Conservation (phyloP, 2,888 invertebrate species). For the Microplitis manilae region DNA sequence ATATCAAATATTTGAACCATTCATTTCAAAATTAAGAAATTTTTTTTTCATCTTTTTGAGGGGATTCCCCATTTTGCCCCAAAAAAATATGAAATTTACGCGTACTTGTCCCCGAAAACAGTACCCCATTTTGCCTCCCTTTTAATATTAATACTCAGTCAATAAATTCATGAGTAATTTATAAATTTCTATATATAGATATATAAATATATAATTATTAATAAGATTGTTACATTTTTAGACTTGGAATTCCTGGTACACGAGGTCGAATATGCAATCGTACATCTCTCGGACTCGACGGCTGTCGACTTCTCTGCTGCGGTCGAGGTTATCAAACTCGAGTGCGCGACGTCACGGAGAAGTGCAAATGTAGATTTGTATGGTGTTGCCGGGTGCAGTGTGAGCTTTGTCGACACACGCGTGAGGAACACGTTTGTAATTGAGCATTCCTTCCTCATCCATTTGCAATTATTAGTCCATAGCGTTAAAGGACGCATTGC, state of each 20-base stretch:
- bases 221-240: slow-evolving; percentile 62
- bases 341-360: slow-evolving; percentile 86
- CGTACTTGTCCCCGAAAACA: too few species aligned
- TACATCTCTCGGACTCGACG: slow-evolving; percentile 88
- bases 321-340: slow-evolving; percentile 91
- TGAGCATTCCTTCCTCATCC: slow-evolving; percentile 68
- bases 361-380: slow-evolving; percentile 90
- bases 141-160: background rate
- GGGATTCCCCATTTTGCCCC: too few species aligned
- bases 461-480: slow-evolving; percentile 23
- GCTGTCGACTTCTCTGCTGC: slow-evolving; percentile 89
- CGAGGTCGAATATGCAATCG: slow-evolving; percentile 87
- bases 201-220: background rate
- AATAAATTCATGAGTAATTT: slow-evolving; percentile 3
- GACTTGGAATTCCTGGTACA: slow-evolving; percentile 87
- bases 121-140: too few species aligned
- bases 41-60: too few species aligned
- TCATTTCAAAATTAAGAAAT: too few species aligned
- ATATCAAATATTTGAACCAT: too few species aligned
- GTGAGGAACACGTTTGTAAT: slow-evolving; percentile 91
- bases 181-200: too few species aligned
- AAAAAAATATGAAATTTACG: too few species aligned
- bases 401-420: slow-evolving; percentile 84
- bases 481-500: slow-evolving; percentile 10
- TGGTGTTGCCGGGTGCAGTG: slow-evolving; percentile 94